Evolutionary conservation across 1,140 invertebrate genomes (phyloP).

Genomic region (Diuraphis noxia): DNA sequence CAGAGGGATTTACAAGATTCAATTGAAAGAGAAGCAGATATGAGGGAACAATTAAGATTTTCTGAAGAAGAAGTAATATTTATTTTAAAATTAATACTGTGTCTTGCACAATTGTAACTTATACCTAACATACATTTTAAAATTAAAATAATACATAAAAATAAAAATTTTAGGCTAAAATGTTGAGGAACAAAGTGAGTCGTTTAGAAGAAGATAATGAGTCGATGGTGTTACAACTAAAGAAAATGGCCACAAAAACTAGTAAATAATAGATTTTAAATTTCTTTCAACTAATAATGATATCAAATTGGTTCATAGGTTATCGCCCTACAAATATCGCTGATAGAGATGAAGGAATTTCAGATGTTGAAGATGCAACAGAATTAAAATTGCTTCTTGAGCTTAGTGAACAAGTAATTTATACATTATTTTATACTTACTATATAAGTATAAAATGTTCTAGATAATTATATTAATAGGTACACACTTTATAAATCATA

Average conservation of each 20-base stretch:
- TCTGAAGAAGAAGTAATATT: slow-evolving; percentile 79
- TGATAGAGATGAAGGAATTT: slow-evolving; percentile 74
- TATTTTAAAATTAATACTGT: slow-evolving; percentile 1
- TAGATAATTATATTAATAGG: not conserved
- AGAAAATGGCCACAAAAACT: slow-evolving; percentile 87
- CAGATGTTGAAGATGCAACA: slow-evolving; percentile 75
- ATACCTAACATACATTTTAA: not conserved
- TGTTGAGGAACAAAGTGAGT: slow-evolving; percentile 81
- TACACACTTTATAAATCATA: not conserved
- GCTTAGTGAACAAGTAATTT: slow-evolving; percentile 76
- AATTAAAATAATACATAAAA: not conserved
- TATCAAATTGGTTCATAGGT: slow-evolving; percentile 36
- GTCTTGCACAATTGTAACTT: not conserved
- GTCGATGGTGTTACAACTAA: slow-evolving; percentile 85
- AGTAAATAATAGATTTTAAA: slow-evolving; percentile 67
- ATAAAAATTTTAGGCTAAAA: slow-evolving; percentile 70
- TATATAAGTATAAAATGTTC: not conserved
- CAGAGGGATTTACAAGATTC: slow-evolving; percentile 86
- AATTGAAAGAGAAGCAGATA: slow-evolving; percentile 87
- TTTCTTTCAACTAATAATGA: not conserved
- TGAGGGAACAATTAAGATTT: slow-evolving; percentile 86
- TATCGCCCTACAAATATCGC: slow-evolving; percentile 66
- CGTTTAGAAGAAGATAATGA: slow-evolving; percentile 93
- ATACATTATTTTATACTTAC: not conserved
- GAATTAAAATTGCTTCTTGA: slow-evolving; percentile 80